Evolutionary conservation across 2,888 invertebrate genomes (phyloP).

Genomic region (Homarus gammarus): DNA sequence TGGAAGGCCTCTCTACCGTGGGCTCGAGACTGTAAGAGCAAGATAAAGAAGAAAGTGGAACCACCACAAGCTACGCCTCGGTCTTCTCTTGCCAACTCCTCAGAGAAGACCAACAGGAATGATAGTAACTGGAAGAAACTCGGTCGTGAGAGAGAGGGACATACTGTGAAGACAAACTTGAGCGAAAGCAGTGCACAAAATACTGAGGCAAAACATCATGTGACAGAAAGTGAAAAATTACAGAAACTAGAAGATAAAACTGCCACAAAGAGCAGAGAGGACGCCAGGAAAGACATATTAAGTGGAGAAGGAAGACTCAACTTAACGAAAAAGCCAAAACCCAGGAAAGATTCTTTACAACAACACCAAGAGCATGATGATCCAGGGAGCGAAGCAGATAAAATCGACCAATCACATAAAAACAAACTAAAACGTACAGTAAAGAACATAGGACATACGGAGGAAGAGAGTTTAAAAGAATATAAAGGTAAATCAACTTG

Average conservation of each 20-base stretch:
- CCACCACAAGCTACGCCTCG: slow-evolving; percentile 18
- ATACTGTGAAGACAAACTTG: background rate
- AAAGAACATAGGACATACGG: background rate
- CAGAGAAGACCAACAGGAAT: background rate
- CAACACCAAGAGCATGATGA: background rate
- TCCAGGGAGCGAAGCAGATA: background rate
- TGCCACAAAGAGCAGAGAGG: background rate
- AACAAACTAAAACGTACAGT: background rate
- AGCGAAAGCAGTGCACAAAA: background rate
- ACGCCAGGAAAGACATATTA: background rate
- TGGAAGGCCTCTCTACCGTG: slow-evolving; percentile 25
- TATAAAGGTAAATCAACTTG: background rate
- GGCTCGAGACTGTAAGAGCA: slow-evolving; percentile 26
- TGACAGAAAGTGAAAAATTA: no score
- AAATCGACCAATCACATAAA: background rate
- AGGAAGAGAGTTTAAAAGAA: background rate
- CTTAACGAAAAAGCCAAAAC: no score
- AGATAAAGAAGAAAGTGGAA: background rate
- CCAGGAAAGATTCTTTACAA: background rate
- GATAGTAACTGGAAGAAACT: background rate
- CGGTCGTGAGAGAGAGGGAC: background rate
- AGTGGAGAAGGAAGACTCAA: background rate
- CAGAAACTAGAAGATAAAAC: background rate
- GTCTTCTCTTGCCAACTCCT: background rate
- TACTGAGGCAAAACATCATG: no score